Evolutionary conservation across 2,888 invertebrate species (phyloP).

Genomic region (Acleris cristana): DNA sequence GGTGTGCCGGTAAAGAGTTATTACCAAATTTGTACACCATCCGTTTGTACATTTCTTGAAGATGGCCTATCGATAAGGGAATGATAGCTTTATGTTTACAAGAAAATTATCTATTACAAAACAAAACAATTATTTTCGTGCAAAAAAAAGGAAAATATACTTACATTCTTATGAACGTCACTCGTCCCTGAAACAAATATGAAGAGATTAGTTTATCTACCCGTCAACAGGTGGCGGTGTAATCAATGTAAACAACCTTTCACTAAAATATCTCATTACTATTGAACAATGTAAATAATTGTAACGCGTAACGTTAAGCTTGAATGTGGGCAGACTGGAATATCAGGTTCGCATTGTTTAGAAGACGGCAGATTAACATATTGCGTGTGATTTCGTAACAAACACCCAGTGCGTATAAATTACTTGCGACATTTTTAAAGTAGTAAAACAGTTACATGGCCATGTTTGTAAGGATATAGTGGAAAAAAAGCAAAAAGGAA

Average conservation of each 20-base stretch:
- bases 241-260: conserved; percentile 41
- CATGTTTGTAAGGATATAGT: neutral
- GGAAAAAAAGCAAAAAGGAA: neutral
- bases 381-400: conserved; percentile 50
- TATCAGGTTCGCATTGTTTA: conserved; percentile 59
- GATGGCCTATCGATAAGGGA: conserved; percentile 65
- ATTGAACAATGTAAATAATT: conserved; percentile 59
- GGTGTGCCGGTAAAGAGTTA: conserved; percentile 42
- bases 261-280: conserved; percentile 51
- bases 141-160: conserved; percentile 15
- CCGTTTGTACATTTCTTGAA: conserved; percentile 55
- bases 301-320: conserved; percentile 45
- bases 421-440: conserved; percentile 44
- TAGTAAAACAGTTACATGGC: conserved; percentile 20
- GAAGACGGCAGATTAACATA: conserved; percentile 61
- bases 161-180: conserved; percentile 31
- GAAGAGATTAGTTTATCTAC: conserved; percentile 41
- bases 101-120: conserved; percentile 15
- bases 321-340: conserved; percentile 58
- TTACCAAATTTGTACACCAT: conserved; percentile 53
- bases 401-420: conserved; percentile 43
- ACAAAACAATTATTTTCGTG: conserved; percentile 33
- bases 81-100: conserved; percentile 48
- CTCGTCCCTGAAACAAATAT: conserved; percentile 31
- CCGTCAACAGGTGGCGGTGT: conserved; percentile 57